Evolutionary conservation across 2,888 invertebrate genomes (phyloP).

Genomic region (Dermolepida albohirtum): DNA sequence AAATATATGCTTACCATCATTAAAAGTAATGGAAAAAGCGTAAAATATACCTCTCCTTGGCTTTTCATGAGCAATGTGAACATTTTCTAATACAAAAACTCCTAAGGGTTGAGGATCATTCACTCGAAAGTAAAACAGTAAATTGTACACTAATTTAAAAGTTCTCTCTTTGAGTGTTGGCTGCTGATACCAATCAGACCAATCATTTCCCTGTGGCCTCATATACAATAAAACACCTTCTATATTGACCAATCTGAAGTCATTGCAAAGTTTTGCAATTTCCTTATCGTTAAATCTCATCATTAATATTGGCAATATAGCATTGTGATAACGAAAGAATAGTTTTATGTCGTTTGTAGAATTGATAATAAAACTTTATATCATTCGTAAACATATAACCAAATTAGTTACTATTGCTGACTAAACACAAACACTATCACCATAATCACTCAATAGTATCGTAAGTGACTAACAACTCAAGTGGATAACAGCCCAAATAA

Average conservation of each 20-base stretch:
- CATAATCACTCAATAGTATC: too few relatives aligned
- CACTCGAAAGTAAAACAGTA: conserved; percentile 82
- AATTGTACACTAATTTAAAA: conserved; percentile 80
- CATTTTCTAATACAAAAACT: conserved; percentile 81
- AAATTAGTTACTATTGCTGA: neutral
- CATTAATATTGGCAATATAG: conserved; percentile 43
- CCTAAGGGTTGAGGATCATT: conserved; percentile 77
- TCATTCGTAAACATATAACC: conserved; percentile 20
- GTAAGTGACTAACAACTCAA: too few relatives aligned
- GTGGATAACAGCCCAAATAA: too few relatives aligned
- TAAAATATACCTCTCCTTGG: conserved; percentile 75
- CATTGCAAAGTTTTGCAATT: conserved; percentile 72
- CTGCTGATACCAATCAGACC: conserved; percentile 64
- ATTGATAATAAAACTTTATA: conserved; percentile 1
- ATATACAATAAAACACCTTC: conserved; percentile 81
- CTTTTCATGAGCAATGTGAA: conserved; percentile 75
- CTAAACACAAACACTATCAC: too few relatives aligned
- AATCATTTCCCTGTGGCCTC: conserved; percentile 70
- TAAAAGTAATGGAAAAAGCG: conserved; percentile 75
- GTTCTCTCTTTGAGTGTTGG: conserved; percentile 77
- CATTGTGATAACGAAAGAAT: neutral
- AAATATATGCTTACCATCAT: conserved; percentile 72
- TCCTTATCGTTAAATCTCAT: conserved; percentile 82
- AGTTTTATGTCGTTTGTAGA: neutral
- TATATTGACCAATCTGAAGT: conserved; percentile 67